phyloP scores from a whole-genome alignment of 2,797 vertebrate species.

The Diplodus sargus region DNA sequence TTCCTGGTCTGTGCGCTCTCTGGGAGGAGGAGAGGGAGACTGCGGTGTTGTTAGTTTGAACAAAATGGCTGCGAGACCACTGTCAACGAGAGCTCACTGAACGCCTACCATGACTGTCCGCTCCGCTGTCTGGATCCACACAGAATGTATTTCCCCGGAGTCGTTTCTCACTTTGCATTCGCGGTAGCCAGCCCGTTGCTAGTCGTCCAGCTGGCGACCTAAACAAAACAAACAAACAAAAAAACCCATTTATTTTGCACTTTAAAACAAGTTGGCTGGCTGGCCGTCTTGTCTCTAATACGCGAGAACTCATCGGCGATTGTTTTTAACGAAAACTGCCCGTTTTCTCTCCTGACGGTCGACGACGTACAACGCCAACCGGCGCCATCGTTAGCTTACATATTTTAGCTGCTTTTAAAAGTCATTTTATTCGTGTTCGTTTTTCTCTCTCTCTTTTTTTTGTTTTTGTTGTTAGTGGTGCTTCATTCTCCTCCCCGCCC shows the following conservation, averaged over 20 bases:
- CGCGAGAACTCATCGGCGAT: constrained; percentile 66
- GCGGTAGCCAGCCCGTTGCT: constrained; percentile 75
- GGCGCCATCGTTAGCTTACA: constrained; percentile 45
- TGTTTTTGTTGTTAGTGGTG: constrained; percentile 70
- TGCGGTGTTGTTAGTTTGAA: constrained; percentile 86
- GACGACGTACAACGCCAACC: constrained; percentile 62
- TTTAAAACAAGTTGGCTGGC: constrained; percentile 83
- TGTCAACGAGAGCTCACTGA: constrained; percentile 81
- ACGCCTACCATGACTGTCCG: constrained; percentile 81
- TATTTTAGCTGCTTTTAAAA: constrained; percentile 72
- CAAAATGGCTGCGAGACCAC: constrained; percentile 88
- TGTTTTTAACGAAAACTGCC: constrained; percentile 67
- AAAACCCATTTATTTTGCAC: constrained; percentile 80
- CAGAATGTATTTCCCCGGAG: constrained; percentile 82
- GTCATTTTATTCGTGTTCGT: constrained; percentile 51
- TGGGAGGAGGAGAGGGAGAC: constrained; percentile 77
- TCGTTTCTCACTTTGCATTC: constrained; percentile 73
- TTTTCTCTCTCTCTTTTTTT: constrained; percentile 32
- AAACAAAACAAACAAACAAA: constrained; percentile 40
- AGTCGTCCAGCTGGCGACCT: constrained; percentile 77
- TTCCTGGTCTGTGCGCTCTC: constrained; percentile 76
- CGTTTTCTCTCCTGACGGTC: constrained; percentile 56
- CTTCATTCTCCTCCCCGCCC: constrained; percentile 61
- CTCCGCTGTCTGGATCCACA: constrained; percentile 79
- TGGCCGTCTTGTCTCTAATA: constrained; percentile 60